Conservation (phyloP, 2,113 vertebrate species). For the Lipophrys pholis region DNA sequence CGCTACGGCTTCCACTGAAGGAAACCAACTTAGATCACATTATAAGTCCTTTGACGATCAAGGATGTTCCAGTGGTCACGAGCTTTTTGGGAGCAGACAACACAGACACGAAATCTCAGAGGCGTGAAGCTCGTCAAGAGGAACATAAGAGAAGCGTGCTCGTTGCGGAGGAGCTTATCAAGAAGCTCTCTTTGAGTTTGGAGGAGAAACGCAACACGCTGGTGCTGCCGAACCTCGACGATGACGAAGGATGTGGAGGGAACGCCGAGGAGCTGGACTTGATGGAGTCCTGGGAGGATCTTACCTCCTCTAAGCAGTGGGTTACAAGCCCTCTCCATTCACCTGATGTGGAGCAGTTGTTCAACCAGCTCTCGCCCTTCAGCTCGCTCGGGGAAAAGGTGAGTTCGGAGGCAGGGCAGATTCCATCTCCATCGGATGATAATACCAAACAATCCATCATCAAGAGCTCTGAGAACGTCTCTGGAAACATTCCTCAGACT, state of each 20-base stretch:
- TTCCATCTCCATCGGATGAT: constrained; percentile 27
- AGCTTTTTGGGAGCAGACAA: constrained; percentile 4
- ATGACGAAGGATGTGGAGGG: constrained; percentile 85
- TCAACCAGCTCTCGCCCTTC: constrained; percentile 71
- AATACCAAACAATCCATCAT: constrained; percentile 20
- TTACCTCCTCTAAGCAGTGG: constrained; percentile 88
- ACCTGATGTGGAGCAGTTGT: constrained; percentile 87
- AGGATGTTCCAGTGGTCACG: constrained; percentile 17
- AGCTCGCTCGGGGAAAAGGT: constrained; percentile 31
- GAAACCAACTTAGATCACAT: constrained; percentile 28
- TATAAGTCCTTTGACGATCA: constrained; percentile 8
- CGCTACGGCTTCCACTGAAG: neutral
- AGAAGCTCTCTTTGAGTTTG: constrained; percentile 71
- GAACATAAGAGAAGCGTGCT: constrained; percentile 41
- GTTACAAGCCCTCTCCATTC: constrained; percentile 97
- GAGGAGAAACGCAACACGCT: constrained; percentile 72
- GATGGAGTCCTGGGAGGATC: constrained; percentile 94
- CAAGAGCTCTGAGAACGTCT: constrained; percentile 32
- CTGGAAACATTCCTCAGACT: constrained; percentile 48
- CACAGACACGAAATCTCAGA: constrained; percentile 25
- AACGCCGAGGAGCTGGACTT: constrained; percentile 87
- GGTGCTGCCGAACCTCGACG: constrained; percentile 84
- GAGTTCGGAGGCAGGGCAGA: constrained; percentile 40
- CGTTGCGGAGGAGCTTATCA: constrained; percentile 40
- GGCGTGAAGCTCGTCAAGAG: constrained; percentile 22